These are phyloP conservation scores for Pseudorhiza aurosa DNA, from an alignment of 30 jellyfish, hydroid and myxozoan genomes.

Conservation along the genomic window DNA sequence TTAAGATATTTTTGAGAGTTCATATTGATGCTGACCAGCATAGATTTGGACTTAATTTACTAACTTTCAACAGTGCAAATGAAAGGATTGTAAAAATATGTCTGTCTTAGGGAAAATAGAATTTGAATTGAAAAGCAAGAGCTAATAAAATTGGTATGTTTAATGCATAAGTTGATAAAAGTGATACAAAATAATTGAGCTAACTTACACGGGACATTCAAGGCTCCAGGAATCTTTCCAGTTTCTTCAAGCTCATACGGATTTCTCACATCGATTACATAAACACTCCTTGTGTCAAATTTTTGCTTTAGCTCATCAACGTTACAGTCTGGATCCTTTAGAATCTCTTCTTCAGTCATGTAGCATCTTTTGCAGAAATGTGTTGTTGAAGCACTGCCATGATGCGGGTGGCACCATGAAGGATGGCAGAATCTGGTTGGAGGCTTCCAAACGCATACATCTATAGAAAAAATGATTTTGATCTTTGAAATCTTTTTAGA, in stretches of 20 bases:
- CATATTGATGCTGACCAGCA: too few species aligned
- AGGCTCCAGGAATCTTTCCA: slow-evolving; percentile 71
- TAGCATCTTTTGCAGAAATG: slow-evolving; percentile 58
- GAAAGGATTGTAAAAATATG: too few species aligned
- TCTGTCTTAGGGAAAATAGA: too few species aligned
- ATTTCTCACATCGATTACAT: slow-evolving; percentile 70
- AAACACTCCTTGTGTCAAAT: slow-evolving; percentile 13
- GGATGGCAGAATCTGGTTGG: slow-evolving; percentile 62
- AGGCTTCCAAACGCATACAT: slow-evolving; percentile 66
- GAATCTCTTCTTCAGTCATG: slow-evolving; percentile 58
- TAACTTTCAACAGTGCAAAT: too few species aligned
- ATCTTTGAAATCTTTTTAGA: too few species aligned
- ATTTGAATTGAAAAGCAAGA: too few species aligned
- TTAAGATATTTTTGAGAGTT: too few species aligned
- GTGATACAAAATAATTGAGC: background rate
- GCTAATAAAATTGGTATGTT: too few species aligned
- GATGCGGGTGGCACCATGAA: slow-evolving; percentile 54
- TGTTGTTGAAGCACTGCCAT: slow-evolving; percentile 6
- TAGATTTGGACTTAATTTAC: too few species aligned
- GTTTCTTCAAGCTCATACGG: slow-evolving; percentile 68
- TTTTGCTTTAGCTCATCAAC: slow-evolving; percentile 54
- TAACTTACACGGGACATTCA: slow-evolving; percentile 69
- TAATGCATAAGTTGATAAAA: background rate
- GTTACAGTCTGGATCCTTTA: slow-evolving; percentile 69
- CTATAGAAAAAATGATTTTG: background rate